Conservation (phyloP, 2,113 vertebrate genomes). For the Psittacula cyanocephala region DNA sequence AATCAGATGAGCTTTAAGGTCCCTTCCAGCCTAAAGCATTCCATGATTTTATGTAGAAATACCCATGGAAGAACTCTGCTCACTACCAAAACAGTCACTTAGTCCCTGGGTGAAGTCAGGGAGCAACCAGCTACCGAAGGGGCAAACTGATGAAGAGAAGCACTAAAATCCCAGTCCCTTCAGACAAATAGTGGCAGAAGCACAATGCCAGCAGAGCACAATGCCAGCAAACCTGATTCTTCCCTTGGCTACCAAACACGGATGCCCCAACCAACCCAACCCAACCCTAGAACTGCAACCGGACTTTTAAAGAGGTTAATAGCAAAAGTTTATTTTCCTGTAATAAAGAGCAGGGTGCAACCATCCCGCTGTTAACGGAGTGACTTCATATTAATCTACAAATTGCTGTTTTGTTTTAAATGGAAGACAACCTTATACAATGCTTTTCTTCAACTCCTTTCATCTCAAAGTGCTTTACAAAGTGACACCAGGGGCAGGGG, state of each 20-base stretch:
- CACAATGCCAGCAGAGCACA: background rate
- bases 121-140: background rate
- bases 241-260: background rate
- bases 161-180: background rate
- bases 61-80: background rate
- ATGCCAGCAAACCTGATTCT: background rate
- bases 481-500: background rate
- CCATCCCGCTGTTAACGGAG: background rate
- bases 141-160: background rate
- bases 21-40: background rate
- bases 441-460: background rate
- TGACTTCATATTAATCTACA: background rate
- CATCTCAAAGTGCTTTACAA: slow-evolving; percentile 41
- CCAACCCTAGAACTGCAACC: background rate
- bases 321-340: slow-evolving; percentile 57
- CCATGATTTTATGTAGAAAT: background rate
- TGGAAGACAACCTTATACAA: background rate
- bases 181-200: background rate
- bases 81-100: background rate
- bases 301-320: slow-evolving; percentile 6
- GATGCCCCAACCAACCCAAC: background rate
- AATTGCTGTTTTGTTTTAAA: background rate
- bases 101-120: background rate
- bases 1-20: background rate
- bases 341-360: slow-evolving; percentile 27